These are phyloP conservation scores for Coracias cyanogaster DNA, from an alignment of 2,797 vertebrate species.

Conservation along the genomic window DNA sequence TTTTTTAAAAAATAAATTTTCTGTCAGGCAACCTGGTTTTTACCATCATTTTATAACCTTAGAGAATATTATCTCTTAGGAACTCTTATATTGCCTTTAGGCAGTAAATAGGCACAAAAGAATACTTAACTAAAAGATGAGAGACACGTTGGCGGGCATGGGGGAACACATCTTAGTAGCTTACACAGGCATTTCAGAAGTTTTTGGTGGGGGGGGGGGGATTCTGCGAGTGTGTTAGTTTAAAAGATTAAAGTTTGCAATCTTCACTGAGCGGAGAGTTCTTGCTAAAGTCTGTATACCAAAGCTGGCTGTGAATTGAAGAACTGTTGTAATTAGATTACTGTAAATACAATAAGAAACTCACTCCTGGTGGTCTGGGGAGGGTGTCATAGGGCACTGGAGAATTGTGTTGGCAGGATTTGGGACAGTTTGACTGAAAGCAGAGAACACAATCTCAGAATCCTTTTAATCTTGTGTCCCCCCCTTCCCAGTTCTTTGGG, in stretches of 20 bases:
- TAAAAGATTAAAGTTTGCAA: slow-evolving; percentile 80
- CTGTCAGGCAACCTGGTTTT: neutral
- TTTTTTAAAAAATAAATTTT: neutral
- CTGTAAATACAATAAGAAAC: slow-evolving; percentile 88
- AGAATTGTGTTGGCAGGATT: slow-evolving; percentile 79
- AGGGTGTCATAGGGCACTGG: slow-evolving; percentile 73
- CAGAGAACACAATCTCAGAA: slow-evolving; percentile 80
- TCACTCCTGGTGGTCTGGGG: slow-evolving; percentile 86
- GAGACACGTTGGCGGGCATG: neutral
- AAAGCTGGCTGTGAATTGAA: slow-evolving; percentile 80
- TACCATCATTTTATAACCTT: neutral
- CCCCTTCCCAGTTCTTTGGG: slow-evolving; percentile 73
- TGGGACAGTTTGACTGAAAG: slow-evolving; percentile 82
- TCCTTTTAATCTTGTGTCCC: slow-evolving; percentile 81
- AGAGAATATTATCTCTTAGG: neutral
- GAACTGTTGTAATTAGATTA: slow-evolving; percentile 88
- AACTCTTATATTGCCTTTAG: neutral
- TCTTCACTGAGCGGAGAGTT: slow-evolving; percentile 35
- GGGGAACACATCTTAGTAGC: neutral
- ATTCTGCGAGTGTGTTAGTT: slow-evolving; percentile 64
- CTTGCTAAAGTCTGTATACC: slow-evolving; percentile 74
- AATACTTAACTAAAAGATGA: slow-evolving; percentile 18
- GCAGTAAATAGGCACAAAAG: neutral
- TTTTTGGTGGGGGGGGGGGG: neutral
- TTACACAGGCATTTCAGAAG: slow-evolving; percentile 44